A percentile compares a stretch with the other conserved stretches of the same genome.
Conservation (phyloP, 2,888 invertebrate species). For the Linyphia triangularis region DNA sequence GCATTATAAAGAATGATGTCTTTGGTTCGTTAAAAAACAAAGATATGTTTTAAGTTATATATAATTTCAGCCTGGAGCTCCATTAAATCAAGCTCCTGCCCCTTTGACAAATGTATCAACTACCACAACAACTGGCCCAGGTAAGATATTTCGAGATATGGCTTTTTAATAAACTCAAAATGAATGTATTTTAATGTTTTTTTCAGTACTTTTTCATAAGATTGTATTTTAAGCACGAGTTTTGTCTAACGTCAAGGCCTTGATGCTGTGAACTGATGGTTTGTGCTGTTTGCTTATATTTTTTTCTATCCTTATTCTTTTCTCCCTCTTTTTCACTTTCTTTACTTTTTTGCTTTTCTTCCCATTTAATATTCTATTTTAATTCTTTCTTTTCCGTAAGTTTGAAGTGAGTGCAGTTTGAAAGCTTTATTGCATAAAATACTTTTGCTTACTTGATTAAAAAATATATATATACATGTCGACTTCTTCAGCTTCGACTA, state of each 20-base stretch:
- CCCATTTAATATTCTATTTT: constrained; percentile 25
- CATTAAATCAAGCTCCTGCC: constrained; percentile 21
- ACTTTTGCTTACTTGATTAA: not conserved
- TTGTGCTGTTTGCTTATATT: constrained; percentile 45
- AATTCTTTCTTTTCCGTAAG: constrained; percentile 38
- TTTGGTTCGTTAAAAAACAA: too few relatives aligned
- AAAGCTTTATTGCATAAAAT: constrained; percentile 1
- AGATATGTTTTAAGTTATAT: not conserved
- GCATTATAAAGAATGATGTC: too few relatives aligned
- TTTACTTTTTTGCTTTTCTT: not conserved
- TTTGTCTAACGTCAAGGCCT: constrained; percentile 29
- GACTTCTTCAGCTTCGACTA: too few relatives aligned
- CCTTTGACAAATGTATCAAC: constrained; percentile 43
- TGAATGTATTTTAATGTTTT: not conserved
- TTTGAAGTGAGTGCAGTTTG: constrained; percentile 71
- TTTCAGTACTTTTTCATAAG: not conserved
- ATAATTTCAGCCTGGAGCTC: constrained; percentile 38
- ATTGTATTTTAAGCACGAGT: constrained; percentile 25
- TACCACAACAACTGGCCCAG: constrained; percentile 41
- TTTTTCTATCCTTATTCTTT: not conserved
- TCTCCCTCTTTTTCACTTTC: constrained; percentile 9
- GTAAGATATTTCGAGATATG: constrained; percentile 25
- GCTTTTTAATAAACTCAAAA: not conserved
- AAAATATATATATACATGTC: too few relatives aligned
- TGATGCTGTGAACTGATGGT: constrained; percentile 61